Percentiles rank a stretch among this genome's conserved stretches.
phyloP scores from a whole-genome alignment of 2,797 vertebrate genomes.

The Semotilus atromaculatus region DNA sequence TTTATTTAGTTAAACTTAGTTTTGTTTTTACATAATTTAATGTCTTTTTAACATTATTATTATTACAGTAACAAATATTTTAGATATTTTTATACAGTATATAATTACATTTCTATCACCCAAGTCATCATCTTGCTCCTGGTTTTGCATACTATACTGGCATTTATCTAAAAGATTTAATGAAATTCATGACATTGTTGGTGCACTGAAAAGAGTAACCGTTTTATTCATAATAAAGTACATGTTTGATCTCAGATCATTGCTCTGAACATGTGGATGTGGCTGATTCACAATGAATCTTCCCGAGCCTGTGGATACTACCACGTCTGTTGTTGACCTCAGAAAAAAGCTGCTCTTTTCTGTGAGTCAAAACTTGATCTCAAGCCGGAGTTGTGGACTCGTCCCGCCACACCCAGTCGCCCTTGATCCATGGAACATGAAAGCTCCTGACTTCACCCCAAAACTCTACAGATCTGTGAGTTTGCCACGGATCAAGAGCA shows the following conservation, averaged over 20 bases:
- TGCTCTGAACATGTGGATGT: neutral
- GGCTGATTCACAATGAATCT: slow-evolving; percentile 52
- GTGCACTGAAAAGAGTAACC: neutral
- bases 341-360: slow-evolving; percentile 68
- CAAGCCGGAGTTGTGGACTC: slow-evolving; percentile 55
- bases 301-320: slow-evolving; percentile 17
- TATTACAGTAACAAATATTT: too few relatives aligned
- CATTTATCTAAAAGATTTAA: neutral
- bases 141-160: neutral
- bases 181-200: neutral
- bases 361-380: slow-evolving; percentile 58
- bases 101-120: neutral
- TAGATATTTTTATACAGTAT: too few relatives aligned
- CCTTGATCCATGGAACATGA: slow-evolving; percentile 61
- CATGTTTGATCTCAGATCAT: slow-evolving; percentile 19
- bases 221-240: neutral
- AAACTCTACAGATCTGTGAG: slow-evolving; percentile 62
- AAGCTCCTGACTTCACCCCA: slow-evolving; percentile 75
- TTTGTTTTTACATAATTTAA: too few relatives aligned
- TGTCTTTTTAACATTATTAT: too few relatives aligned
- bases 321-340: slow-evolving; percentile 62
- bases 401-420: slow-evolving; percentile 17
- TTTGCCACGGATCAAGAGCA: slow-evolving; percentile 58
- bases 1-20: too few relatives aligned
- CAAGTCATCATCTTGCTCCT: neutral